Evolutionary conservation across 2,888 invertebrate species (phyloP).

Genomic region (Dorcus parallelipipedus): DNA sequence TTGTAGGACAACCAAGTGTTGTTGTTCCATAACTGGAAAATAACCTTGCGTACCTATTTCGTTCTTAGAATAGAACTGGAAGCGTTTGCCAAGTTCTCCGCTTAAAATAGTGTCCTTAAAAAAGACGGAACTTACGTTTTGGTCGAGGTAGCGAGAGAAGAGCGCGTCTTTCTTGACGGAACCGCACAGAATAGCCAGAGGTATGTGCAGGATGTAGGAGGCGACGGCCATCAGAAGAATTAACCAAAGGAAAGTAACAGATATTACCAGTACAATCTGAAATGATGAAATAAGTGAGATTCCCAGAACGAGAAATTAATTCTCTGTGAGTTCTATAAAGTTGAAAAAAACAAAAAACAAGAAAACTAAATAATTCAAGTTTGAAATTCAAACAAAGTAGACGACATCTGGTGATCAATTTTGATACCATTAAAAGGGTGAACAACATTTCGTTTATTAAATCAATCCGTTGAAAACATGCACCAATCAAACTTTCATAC

Average conservation of each 20-base stretch:
- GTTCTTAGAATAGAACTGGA: background rate
- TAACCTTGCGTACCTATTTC: background rate
- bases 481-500: no score
- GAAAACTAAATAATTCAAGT: no score
- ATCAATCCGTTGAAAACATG: no score
- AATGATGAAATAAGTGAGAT: background rate
- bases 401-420: no score
- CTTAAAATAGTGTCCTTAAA: constrained; percentile 3
- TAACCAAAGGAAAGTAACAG: constrained; percentile 22
- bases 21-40: constrained; percentile 26
- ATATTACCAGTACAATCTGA: constrained; percentile 17
- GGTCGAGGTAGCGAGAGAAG: constrained; percentile 24
- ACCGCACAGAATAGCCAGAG: constrained; percentile 22
- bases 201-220: constrained; percentile 21
- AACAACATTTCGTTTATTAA: no score
- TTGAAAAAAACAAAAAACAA: no score
- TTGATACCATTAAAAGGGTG: no score
- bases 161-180: constrained; percentile 18
- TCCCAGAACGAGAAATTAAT: no score
- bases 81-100: background rate
- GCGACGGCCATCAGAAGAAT: constrained; percentile 21
- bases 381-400: no score
- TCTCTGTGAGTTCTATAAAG: no score
- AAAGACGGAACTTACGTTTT: constrained; percentile 19
- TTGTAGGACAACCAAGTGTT: constrained; percentile 26